Percentiles rank a stretch among this genome's conserved stretches.
Evolutionary conservation across 2,113 vertebrate species (phyloP).

Genomic region (Odocoileus virginianus): DNA sequence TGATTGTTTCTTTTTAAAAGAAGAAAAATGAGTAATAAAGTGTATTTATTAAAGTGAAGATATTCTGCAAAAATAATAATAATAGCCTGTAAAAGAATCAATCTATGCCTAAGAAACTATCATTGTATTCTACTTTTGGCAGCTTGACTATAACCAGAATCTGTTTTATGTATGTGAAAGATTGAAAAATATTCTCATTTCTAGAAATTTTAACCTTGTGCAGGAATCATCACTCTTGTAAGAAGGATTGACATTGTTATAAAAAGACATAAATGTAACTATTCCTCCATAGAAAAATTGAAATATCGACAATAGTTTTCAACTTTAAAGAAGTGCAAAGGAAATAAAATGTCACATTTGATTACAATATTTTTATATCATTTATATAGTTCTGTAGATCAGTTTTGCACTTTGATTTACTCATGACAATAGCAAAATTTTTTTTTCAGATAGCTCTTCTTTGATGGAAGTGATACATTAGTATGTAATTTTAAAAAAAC

Average conservation of each 20-base stretch:
- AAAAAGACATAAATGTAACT: background rate
- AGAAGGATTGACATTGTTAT: background rate
- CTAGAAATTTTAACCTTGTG: background rate
- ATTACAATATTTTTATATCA: background rate
- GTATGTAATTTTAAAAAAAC: background rate
- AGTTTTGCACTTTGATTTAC: conserved; percentile 14
- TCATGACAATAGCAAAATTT: background rate
- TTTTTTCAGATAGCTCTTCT: background rate
- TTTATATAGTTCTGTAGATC: background rate
- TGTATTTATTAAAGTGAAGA: background rate
- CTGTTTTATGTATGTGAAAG: background rate
- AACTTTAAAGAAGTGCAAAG: background rate
- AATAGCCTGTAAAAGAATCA: background rate
- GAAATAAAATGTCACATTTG: background rate
- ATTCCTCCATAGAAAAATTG: background rate
- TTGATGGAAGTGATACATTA: background rate
- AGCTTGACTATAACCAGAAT: background rate
- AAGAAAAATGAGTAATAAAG: background rate
- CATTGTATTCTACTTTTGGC: background rate
- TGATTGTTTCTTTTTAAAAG: background rate
- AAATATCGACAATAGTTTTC: background rate
- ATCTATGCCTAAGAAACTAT: background rate
- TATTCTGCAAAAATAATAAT: background rate
- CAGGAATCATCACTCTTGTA: background rate
- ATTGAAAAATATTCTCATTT: background rate